phyloP scores from a whole-genome alignment of 2,113 vertebrate genomes.

The Trochalopteron elliotii region DNA sequence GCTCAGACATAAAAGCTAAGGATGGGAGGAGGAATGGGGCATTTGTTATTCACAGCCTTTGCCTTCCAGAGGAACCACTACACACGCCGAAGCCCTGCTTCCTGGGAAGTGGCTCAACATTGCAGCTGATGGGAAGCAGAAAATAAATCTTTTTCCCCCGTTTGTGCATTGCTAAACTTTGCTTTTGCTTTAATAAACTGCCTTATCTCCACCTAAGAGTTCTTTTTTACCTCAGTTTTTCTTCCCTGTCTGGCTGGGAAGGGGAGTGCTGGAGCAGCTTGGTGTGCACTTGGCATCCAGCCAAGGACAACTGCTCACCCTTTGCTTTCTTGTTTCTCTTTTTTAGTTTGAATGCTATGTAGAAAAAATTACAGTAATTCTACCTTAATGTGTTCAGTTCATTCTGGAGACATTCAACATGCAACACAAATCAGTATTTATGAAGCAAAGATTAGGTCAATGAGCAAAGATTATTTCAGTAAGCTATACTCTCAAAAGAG shows the following conservation, averaged over 20 bases:
- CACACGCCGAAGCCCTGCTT: fast-evolving
- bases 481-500: neutral
- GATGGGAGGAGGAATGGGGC: neutral
- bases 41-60: neutral
- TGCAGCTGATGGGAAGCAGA: neutral
- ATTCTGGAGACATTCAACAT: neutral
- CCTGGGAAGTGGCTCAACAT: neutral
- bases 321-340: neutral
- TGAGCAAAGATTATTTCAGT: neutral
- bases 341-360: neutral
- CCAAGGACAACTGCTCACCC: neutral
- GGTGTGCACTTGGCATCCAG: neutral
- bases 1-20: neutral
- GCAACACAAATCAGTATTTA: neutral
- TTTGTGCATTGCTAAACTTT: neutral
- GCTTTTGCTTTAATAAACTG: neutral
- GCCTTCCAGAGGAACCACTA: neutral
- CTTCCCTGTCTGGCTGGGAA: neutral
- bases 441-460: neutral
- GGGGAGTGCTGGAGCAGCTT: neutral
- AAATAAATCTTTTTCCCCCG: neutral
- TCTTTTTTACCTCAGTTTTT: neutral
- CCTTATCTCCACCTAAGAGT: neutral
- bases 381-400: neutral
- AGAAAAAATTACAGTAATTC: neutral